Evolutionary conservation across 2,797 vertebrate species (phyloP).

Genomic region (Sebastes steindachneri): DNA sequence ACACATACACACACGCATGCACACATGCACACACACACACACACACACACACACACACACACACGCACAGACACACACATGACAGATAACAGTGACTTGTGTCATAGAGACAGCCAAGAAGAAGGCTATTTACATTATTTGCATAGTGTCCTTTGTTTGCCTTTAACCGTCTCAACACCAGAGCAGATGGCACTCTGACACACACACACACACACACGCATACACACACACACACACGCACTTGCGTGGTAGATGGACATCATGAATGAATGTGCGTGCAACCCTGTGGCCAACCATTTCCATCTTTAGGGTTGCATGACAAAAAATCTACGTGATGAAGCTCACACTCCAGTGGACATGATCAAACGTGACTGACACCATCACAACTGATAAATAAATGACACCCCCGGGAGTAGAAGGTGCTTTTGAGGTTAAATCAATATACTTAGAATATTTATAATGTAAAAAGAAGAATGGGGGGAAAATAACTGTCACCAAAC

Average conservation of each 20-base stretch:
- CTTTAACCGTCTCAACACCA: slow-evolving; percentile 67
- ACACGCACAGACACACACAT: not conserved
- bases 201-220: slow-evolving; percentile 18
- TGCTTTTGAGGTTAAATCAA: not conserved
- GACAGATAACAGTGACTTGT: slow-evolving; percentile 71
- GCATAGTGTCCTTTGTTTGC: slow-evolving; percentile 79
- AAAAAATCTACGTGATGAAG: slow-evolving; percentile 17
- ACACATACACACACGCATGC: not conserved
- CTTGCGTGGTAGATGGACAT: slow-evolving; percentile 27
- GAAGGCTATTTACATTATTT: slow-evolving; percentile 80
- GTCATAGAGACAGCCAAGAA: slow-evolving; percentile 62
- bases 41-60: not conserved
- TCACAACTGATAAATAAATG: not conserved
- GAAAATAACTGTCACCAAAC: not conserved
- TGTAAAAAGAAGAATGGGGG: not conserved
- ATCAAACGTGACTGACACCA: slow-evolving; percentile 2
- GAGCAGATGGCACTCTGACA: slow-evolving; percentile 73
- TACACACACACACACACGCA: not conserved
- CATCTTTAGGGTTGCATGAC: slow-evolving; percentile 26
- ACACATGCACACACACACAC: slow-evolving; percentile 29
- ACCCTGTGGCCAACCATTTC: slow-evolving; percentile 15
- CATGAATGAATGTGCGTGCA: slow-evolving; percentile 25
- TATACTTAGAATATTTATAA: not conserved
- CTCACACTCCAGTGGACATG: not conserved
- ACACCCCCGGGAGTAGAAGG: not conserved